Evolutionary conservation across 2,888 invertebrate genomes (phyloP), one percentile per base, ranked within the genome.

Genomic region (Zaprionus lineosus): DNA sequence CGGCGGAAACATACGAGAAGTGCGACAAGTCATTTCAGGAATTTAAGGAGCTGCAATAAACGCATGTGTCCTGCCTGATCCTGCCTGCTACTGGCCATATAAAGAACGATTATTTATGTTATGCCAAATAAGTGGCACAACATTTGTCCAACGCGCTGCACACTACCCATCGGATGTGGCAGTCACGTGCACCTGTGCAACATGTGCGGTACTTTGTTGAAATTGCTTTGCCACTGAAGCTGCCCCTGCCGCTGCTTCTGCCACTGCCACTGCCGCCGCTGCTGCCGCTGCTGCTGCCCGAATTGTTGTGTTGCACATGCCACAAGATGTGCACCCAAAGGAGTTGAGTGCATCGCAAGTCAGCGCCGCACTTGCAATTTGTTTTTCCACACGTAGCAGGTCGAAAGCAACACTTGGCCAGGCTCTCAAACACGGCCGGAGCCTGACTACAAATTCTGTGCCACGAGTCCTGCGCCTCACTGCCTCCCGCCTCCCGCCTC

Each of bases 21-120:
- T 65, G 77, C 62, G 59, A 61, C 75, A 78, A 76, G 66, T 75
- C 66, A 58, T 79, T 76, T 55, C 67, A 67, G 57, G 48, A 65
- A 67, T 83, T 79, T 69, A 69, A 72, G 60, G 47, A 58, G 60
- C 65, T 31, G 51, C 58, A 21, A n/a, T 18, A 29, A 21, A 26
- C 29, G 19, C 51, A 26, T 39, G 24, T 24, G 24, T 6, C 8
- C 8, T 2, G 8, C 6, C n/a, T 2, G 24, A n/a, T 4, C 2
- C 8, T 3, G 24, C 8, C n/a, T 24, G 24, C 2, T 8, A 37
- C 19, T 46, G 41, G 58, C 28, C 53, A 64, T 55, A 58, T 56
- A 40, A 40, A 51, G 56, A 51, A 62, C 59, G 60, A 63, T 79
- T 67, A 73, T 76, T 79, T 65, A 65, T 79, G 59, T 60, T 65